Evolutionary conservation across 2,888 invertebrate species (phyloP).

Genomic region (Aleiodes testaceus): DNA sequence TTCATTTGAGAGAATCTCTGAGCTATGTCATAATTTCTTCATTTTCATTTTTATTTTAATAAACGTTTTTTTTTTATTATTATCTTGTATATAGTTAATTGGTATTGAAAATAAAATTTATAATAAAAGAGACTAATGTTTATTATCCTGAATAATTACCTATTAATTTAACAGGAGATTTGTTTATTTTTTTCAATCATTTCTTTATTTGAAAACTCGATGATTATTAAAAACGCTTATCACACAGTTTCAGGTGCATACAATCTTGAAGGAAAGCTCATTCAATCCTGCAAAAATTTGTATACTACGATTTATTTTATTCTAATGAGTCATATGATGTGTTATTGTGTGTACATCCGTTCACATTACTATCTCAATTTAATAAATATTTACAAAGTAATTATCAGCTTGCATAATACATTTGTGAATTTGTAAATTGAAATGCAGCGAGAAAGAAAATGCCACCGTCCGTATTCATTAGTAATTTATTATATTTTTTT

Average conservation of each 20-base stretch:
- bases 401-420: slow-evolving; percentile 20
- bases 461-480: too few species aligned
- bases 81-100: slow-evolving; percentile 9
- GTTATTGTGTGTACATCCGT: slow-evolving; percentile 8
- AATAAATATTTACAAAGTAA: slow-evolving; percentile 18
- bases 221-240: neutral
- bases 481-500: too few species aligned
- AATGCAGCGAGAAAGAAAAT: too few species aligned
- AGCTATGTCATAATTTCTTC: slow-evolving; percentile 18
- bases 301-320: slow-evolving; percentile 26
- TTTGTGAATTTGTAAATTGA: too few species aligned
- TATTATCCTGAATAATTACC: too few species aligned
- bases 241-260: slow-evolving; percentile 6
- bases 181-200: neutral
- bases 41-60: neutral
- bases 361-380: slow-evolving; percentile 2
- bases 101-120: slow-evolving; percentile 12
- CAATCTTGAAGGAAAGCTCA: neutral
- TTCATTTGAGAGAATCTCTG: slow-evolving; percentile 14
- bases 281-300: slow-evolving; percentile 5
- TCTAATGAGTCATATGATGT: slow-evolving; percentile 12
- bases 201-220: neutral
- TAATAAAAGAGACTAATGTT: neutral
- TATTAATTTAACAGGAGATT: too few species aligned
- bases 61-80: neutral